Evolutionary conservation across 2,113 vertebrate genomes (phyloP).

Genomic region (Drymodes brunneopygia): DNA sequence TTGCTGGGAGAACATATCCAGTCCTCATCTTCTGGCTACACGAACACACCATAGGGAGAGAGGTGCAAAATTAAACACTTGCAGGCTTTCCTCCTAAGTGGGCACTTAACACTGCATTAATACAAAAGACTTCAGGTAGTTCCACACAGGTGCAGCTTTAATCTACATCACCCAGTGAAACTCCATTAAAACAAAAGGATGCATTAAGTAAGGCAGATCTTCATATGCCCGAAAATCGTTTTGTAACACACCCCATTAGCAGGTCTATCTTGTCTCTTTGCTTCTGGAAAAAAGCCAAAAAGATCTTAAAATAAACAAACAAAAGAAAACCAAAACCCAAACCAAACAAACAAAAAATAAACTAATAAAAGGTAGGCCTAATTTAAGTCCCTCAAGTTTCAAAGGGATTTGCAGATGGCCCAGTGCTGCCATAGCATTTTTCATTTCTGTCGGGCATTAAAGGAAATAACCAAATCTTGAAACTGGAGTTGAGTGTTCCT

Average conservation of each 20-base stretch:
- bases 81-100: neutral
- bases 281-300: neutral
- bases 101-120: neutral
- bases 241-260: rapidly evolving
- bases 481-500: conserved; percentile 2
- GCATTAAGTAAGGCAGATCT: neutral
- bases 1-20: neutral
- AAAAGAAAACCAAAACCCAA: neutral
- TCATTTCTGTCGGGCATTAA: conserved; percentile 7
- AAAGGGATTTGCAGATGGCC: neutral
- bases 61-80: neutral
- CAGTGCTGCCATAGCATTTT: neutral
- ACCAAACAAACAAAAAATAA: neutral
- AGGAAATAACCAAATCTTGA: conserved; percentile 26
- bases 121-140: neutral
- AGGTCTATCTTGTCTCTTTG: neutral
- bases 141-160: neutral
- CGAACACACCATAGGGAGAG: neutral
- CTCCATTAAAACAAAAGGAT: neutral
- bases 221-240: neutral
- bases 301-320: no score
- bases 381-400: neutral
- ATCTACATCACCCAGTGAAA: neutral
- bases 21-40: neutral
- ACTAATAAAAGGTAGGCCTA: neutral